Conservation (phyloP, 37 sponge, comb jelly and placozoan species). For the Amphimedon queenslandica region DNA sequence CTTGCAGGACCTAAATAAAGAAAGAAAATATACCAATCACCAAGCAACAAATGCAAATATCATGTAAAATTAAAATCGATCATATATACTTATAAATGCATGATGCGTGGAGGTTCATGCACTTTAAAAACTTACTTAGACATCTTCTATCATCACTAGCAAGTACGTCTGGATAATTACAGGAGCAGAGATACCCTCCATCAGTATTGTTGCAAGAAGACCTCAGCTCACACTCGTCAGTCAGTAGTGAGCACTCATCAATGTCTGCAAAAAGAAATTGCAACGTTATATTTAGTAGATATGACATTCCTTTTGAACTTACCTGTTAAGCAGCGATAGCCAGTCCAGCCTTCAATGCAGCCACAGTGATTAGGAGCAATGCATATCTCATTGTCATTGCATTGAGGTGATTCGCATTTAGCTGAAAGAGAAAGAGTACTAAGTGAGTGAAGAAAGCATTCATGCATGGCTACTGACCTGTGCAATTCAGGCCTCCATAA, state of each 20-base stretch:
- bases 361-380: neutral
- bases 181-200: neutral
- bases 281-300: neutral
- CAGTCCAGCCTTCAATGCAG: neutral
- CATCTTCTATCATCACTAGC: neutral
- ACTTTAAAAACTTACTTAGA: neutral
- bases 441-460: too few relatives aligned
- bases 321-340: neutral
- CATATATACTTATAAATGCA: too few relatives aligned
- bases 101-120: too few relatives aligned
- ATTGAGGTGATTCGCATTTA: too few relatives aligned
- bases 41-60: too few relatives aligned
- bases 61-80: too few relatives aligned
- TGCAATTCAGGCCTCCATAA: neutral
- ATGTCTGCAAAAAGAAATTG: neutral
- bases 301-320: neutral
- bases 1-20: neutral
- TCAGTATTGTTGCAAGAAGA: neutral
- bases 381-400: neutral
- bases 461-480: neutral
- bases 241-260: neutral
- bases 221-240: neutral
- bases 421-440: too few relatives aligned
- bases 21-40: too few relatives aligned
- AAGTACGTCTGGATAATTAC: neutral